These are phyloP conservation scores for Delia radicum DNA, from an alignment of 1,140 invertebrate species.

Conservation along the genomic window DNA sequence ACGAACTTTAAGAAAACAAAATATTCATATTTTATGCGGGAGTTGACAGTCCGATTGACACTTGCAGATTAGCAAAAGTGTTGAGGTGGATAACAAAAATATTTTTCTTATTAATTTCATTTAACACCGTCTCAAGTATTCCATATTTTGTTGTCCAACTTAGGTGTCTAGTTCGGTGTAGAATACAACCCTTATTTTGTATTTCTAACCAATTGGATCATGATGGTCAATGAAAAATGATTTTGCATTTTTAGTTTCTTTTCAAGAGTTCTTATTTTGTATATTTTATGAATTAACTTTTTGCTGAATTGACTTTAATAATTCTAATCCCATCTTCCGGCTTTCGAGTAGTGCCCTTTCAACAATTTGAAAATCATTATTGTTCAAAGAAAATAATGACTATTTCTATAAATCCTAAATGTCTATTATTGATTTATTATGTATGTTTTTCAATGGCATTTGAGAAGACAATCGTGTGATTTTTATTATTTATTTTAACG, in stretches of 20 bases:
- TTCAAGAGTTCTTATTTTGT: neutral
- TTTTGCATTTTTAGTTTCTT: neutral
- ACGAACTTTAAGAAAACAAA: no score
- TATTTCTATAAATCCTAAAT: neutral
- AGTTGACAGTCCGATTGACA: slow-evolving; percentile 28
- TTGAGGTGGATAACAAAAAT: slow-evolving; percentile 15
- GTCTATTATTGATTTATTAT: neutral
- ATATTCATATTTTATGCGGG: neutral
- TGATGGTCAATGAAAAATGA: neutral
- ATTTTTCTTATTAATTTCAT: slow-evolving; percentile 30
- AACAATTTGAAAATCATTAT: neutral
- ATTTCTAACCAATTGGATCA: neutral
- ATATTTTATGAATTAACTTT: slow-evolving; percentile 30
- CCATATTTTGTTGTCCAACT: neutral
- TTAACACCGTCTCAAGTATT: slow-evolving; percentile 3
- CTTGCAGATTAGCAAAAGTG: slow-evolving; percentile 31
- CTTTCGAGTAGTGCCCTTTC: slow-evolving; percentile 15
- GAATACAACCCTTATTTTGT: neutral
- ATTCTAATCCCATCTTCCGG: slow-evolving; percentile 30
- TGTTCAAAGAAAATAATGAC: neutral
- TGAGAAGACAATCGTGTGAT: neutral
- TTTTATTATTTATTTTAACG: neutral
- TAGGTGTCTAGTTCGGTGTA: neutral
- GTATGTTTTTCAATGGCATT: neutral
- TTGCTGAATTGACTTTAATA: slow-evolving; percentile 28